Evolutionary conservation across 2,888 invertebrate species (phyloP), one percentile per base, ranked within the genome.

Genomic region (Idaea biselata): DNA sequence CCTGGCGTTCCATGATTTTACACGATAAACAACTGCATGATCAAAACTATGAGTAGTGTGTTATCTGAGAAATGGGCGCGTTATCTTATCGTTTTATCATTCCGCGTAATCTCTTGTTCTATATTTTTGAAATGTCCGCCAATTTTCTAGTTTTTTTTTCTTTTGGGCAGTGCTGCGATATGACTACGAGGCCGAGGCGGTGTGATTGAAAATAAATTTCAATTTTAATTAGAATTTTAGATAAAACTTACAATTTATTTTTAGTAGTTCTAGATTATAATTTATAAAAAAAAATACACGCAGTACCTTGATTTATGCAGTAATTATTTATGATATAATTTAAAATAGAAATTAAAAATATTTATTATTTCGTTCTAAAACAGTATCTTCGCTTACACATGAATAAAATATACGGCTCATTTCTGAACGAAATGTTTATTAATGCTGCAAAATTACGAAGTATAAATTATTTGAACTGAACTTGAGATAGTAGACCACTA

Each of bases 51-150:
- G 75, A 80, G 72, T 79, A 75, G 82, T 75, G 75, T 82, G 75
- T 84, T 85, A 89, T 89, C 88, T 83, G 74, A 72, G 80, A 76
- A 80, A 82, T 82, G 81, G 80, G 81, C 77, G 81, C 82, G 87
- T 88, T 90, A 91, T 91, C 91, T 91, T 90, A 91, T 90, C 91
- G 87, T 81, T 86, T 25, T 81, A 89, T 88, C 87, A 79, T 78
- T 81, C 75, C 73, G 75, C 71, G 80, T 88, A 89, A 89, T 90
- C 89, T 81, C 78, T 77, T 86, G 89, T 77, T 83, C 89, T 79
- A 88, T 76, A 83, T 86, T 80, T 86, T 88, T 81, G 75, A 89
- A 89, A 81, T 82, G 75, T 78, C 83, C 90, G 89, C 89, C 86
- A 81, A 70, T 55, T 3, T 25, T 25, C 5, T 25, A 5, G 1